Percentiles rank a stretch among this genome's conserved stretches.
Evolutionary conservation across 2,888 invertebrate genomes (phyloP).

Genomic region (Nasonovia ribisnigri): DNA sequence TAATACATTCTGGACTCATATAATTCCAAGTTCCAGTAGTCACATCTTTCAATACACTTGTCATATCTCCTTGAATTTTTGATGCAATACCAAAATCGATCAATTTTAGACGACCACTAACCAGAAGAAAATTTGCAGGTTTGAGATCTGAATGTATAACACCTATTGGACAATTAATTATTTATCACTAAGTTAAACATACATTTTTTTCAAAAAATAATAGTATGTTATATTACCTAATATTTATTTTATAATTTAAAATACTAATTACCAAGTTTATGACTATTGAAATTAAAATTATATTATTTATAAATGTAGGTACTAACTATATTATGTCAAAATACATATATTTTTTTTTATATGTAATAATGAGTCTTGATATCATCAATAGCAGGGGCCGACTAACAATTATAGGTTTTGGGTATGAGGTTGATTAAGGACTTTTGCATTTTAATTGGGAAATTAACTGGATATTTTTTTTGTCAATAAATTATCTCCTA

Average conservation of each 20-base stretch:
- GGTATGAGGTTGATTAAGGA: neutral
- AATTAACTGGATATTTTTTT: no score
- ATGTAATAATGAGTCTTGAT: no score
- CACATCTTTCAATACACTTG: slow-evolving; percentile 86
- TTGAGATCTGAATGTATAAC: slow-evolving; percentile 97
- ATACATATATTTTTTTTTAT: neutral
- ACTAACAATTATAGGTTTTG: no score
- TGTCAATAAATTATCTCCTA: no score
- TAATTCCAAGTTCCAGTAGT: slow-evolving; percentile 93
- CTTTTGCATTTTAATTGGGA: neutral
- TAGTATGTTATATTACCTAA: neutral
- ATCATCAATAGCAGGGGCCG: no score
- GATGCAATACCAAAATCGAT: slow-evolving; percentile 98
- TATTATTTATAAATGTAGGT: neutral
- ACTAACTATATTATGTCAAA: neutral
- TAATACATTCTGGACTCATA: slow-evolving; percentile 93
- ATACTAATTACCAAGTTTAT: no score
- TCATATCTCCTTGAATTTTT: slow-evolving; percentile 87
- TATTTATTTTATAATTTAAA: no score
- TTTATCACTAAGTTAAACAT: neutral
- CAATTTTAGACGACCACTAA: slow-evolving; percentile 87
- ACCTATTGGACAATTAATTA: slow-evolving; percentile 73
- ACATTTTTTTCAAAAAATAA: neutral
- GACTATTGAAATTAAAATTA: no score
- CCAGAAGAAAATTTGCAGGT: slow-evolving; percentile 94